Percentiles rank a stretch among this genome's conserved stretches.
These are phyloP conservation scores for Sphenopsis melanotis DNA, from an alignment of 2,797 vertebrate species.

Conservation along the genomic window DNA sequence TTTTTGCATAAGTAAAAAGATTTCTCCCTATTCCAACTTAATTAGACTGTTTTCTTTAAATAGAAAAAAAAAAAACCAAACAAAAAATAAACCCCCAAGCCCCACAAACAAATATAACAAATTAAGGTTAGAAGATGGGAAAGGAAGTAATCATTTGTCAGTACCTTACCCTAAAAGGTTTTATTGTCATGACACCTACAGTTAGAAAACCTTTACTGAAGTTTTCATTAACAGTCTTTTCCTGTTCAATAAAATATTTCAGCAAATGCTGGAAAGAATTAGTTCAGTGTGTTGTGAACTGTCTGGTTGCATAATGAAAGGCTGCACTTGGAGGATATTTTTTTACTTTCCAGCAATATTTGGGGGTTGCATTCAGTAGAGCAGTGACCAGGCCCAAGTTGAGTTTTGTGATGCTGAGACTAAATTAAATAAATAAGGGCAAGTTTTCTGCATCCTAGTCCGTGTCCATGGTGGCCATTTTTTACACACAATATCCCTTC, in stretches of 20 bases:
- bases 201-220: background rate
- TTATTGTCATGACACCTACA: background rate
- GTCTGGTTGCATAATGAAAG: background rate
- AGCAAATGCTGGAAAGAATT: background rate
- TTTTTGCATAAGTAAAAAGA: background rate
- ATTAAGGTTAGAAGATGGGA: background rate
- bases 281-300: background rate
- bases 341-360: background rate
- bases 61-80: background rate
- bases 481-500: background rate
- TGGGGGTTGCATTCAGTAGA: background rate
- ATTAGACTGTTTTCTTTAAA: background rate
- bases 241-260: background rate
- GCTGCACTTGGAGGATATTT: background rate
- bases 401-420: background rate
- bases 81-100: rapidly evolving
- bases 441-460: background rate
- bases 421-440: background rate
- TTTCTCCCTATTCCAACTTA: background rate
- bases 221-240: background rate
- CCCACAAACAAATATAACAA: background rate
- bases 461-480: background rate
- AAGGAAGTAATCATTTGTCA: background rate
- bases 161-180: background rate
- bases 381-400: background rate